Evolutionary conservation across 2,888 invertebrate genomes (phyloP), one percentile per base, ranked within the genome.

Genomic region (Andrena dorsata): DNA sequence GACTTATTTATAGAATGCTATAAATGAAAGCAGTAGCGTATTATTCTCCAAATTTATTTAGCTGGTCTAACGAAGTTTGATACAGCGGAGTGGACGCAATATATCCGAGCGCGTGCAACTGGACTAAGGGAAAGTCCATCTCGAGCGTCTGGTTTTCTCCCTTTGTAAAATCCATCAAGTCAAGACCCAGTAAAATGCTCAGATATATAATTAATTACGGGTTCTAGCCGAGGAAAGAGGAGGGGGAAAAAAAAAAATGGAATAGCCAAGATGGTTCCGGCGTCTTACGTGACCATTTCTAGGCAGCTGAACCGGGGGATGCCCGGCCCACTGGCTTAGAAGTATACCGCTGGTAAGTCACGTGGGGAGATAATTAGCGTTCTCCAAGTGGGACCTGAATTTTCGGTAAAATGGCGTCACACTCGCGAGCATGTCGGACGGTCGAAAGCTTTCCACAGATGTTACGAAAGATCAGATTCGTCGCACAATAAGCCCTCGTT

Each of bases 201-300:
- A 53, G 78, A 78, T 84, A 70, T 65, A 71, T 82, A 83, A 89
- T 87, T 89, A 88, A 86, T 87, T 79, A 83, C 47, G 20, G 68
- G 68, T 71, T 64, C 71, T 66, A 83, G 83, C 72, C 49, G 30
- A 64, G 23, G 53, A 72, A 49, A 64, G 23, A 28, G n/a, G 8
- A 65, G n/a, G 3, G 6, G n/a, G 3, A 2, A 10, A 16, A 41
- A 10, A 79, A 77, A 69, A 82, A 76, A 76, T 69, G 79, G 30
- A 49, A 78, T 53, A 68, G 68, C 47, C 78, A 85, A 83, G 80
- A 86, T 85, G 86, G 86, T 83, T 76, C 75, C 74, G 20, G n/a
- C 49, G 76, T 76, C 63, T 82, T 85, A 75, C 85, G 80, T 83
- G 83, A 81, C 83, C 83, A 85, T 81, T 81, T 78, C 76, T 71